Base-by-base conservation (phyloP, 2,797 vertebrate species). In the Darevskia nairensis region DNA sequence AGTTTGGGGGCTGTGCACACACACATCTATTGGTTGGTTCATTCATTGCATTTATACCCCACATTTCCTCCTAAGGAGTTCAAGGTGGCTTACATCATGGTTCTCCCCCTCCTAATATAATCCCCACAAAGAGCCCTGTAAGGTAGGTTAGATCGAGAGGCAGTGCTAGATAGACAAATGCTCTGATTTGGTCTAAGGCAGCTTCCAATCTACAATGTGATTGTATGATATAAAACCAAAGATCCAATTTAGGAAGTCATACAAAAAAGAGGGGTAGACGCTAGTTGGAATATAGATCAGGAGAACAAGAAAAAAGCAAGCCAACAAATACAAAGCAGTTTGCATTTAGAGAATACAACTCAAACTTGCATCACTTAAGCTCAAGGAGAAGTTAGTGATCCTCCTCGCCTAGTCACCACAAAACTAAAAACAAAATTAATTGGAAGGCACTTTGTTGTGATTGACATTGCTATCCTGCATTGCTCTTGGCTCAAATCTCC, bases 401-500 rank as follows among this genome's bases (percentile, higher is more conserved):
- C 27, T 86, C 75, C 35, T 59, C 6, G 55, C 23, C 84, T 39
- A 61, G n/a, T 71, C 25, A 23, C 32, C 41, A 86, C 39, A 61
- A 88, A 82, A 76, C 32, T 76, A 71, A 79, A 87, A 71, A 46
- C 77, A 80, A 64, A 80, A 85, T 85, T 85, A 87, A 85, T 80
- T 84, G 35, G 41, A 84, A 79, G 74, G 9, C 50, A 87, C 35
- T 41, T 86, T 68, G 50, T 46, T 75, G 59, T 82, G 66, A 72
- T 87, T 91, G 71, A 85, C 72, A 89, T 44, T 85, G 66, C 32
- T 59, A 72, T 64, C 25, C 50, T 87, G 72, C 25, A 76, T 79
- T 85, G 86, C 85, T 84, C 80, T 87, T 82, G 32, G 50, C 85
- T 89, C 74, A 85, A 78, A 71, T 82, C 64, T 69, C 77, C 78